These are phyloP conservation scores for Cantharis nigra DNA, from an alignment of 2,888 invertebrate species.

Conservation along the genomic window DNA sequence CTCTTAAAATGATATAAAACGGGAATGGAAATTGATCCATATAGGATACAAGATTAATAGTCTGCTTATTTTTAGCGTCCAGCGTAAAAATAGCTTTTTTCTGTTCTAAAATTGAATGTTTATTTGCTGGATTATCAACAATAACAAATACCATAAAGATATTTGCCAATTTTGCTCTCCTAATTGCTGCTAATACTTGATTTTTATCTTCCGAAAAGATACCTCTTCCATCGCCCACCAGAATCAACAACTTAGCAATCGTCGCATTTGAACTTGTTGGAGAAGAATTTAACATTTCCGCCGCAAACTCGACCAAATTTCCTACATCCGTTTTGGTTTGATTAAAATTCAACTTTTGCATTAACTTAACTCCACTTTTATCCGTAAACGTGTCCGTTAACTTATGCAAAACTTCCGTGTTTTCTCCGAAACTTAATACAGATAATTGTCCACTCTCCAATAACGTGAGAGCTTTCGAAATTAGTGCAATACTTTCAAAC, in stretches of 20 bases:
- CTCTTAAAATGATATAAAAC: constrained; percentile 92
- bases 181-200: constrained; percentile 76
- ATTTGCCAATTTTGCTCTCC: constrained; percentile 77
- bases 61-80: constrained; percentile 53
- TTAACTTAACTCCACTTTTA: constrained; percentile 79
- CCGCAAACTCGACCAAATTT: constrained; percentile 78
- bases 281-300: constrained; percentile 64
- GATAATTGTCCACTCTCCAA: constrained; percentile 93
- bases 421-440: constrained; percentile 90
- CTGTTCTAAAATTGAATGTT: constrained; percentile 92
- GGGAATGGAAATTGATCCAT: constrained; percentile 98
- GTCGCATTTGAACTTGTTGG: constrained; percentile 57
- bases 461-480: constrained; percentile 85
- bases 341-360: constrained; percentile 82
- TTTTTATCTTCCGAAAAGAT: constrained; percentile 87
- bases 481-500: constrained; percentile 91
- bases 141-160: constrained; percentile 96
- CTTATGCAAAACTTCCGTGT: constrained; percentile 83
- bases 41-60: constrained; percentile 75
- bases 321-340: constrained; percentile 90
- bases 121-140: constrained; percentile 90
- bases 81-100: constrained; percentile 73
- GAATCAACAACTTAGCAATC: constrained; percentile 83
- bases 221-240: constrained; percentile 95
- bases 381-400: constrained; percentile 86